Evolutionary conservation across 2,797 vertebrate species (phyloP).

Genomic region (Oceanodroma leucorhoa): DNA sequence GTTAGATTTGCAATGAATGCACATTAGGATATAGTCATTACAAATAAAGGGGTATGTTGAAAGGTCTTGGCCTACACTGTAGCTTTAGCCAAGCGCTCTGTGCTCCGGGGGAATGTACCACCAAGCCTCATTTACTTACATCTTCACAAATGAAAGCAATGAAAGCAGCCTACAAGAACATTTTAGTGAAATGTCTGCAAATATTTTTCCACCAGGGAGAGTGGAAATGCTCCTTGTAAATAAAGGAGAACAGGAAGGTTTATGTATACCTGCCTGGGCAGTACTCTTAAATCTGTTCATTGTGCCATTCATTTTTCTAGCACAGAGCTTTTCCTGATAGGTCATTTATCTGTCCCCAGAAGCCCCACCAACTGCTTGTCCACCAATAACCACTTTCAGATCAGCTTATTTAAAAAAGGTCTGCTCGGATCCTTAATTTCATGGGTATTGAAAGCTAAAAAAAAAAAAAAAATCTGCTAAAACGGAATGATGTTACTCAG

Average conservation of each 20-base stretch:
- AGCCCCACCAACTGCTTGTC: background rate
- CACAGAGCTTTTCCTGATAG: background rate
- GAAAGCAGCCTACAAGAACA: background rate
- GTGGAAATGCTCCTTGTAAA: background rate
- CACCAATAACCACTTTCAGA: background rate
- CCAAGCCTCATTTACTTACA: background rate
- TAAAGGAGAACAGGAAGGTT: background rate
- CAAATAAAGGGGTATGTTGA: background rate
- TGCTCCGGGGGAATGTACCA: background rate
- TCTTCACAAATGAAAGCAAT: background rate
- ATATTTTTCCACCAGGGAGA: background rate
- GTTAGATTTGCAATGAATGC: background rate
- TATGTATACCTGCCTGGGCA: background rate
- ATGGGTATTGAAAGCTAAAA: background rate
- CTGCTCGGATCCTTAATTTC: background rate
- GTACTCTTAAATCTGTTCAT: background rate
- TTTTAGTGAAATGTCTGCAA: background rate
- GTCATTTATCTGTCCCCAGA: background rate
- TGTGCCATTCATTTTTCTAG: background rate
- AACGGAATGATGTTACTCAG: background rate
- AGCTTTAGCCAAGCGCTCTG: background rate
- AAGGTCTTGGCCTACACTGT: background rate
- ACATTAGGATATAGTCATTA: background rate
- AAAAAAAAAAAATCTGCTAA: background rate
- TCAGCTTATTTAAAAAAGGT: background rate